A percentile compares a stretch with the other conserved stretches of the same genome.
These are phyloP conservation scores for Crypturellus undulatus DNA, from an alignment of 2,113 vertebrate species.

Conservation along the genomic window DNA sequence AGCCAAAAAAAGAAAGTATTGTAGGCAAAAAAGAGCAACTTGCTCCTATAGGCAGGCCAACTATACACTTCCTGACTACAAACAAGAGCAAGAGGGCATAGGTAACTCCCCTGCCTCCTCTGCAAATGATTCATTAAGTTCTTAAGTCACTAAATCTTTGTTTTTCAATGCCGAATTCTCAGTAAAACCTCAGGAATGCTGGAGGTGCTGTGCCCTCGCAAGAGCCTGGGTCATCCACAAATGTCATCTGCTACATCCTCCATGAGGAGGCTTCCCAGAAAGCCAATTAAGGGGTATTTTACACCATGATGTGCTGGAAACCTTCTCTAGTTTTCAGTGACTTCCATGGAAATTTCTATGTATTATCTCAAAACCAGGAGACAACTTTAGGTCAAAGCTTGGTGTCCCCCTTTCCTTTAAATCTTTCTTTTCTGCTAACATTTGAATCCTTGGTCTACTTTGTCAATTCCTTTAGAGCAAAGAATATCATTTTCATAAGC, in stretches of 20 bases:
- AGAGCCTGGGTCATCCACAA: background rate
- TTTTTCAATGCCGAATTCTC: background rate
- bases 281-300: background rate
- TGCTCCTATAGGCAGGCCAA: background rate
- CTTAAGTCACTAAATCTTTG: background rate
- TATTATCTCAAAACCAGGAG: background rate
- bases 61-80: background rate
- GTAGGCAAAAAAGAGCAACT: background rate
- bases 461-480: slow-evolving; percentile 29
- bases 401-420: background rate
- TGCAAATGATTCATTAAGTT: background rate
- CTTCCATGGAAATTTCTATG: rapidly evolving
- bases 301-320: background rate
- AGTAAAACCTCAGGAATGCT: background rate
- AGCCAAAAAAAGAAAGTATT: background rate
- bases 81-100: background rate
- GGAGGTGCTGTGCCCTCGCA: background rate
- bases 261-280: background rate
- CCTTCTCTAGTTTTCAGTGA: background rate
- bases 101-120: background rate
- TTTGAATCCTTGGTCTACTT: background rate
- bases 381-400: background rate
- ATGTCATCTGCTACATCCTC: background rate
- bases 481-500: slow-evolving; percentile 53
- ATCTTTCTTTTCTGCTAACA: background rate